A percentile compares a stretch with the other conserved stretches of the same genome.
Evolutionary conservation across 2,797 vertebrate species (phyloP).

Genomic region (Tympanoctomys barrerae): DNA sequence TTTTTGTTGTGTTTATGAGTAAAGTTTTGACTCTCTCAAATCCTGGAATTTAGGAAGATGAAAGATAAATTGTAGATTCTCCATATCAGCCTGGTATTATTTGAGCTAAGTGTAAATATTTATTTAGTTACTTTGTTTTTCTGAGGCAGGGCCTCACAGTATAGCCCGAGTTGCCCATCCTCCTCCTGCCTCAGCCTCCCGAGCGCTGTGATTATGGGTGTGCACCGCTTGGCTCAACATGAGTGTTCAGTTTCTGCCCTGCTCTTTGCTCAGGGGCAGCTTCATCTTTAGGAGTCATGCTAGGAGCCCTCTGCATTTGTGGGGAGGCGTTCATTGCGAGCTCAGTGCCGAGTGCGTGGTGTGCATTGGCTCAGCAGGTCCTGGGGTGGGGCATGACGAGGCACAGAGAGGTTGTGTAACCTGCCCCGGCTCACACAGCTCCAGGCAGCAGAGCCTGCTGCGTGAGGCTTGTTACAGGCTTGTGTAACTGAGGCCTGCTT

Average conservation of each 20-base stretch:
- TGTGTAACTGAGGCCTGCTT: background rate
- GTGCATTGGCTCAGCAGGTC: background rate
- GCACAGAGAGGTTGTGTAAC: background rate
- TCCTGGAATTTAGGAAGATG: constrained; percentile 29
- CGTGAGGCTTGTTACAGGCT: background rate
- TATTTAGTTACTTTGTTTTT: background rate
- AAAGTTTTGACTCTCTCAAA: background rate
- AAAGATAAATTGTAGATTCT: background rate
- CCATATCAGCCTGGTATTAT: background rate
- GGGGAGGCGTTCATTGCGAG: background rate
- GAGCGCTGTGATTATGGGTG: background rate
- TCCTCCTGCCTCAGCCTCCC: background rate
- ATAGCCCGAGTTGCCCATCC: background rate
- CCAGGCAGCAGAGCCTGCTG: background rate
- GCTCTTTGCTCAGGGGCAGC: background rate
- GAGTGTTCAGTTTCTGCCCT: background rate
- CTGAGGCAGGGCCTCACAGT: background rate
- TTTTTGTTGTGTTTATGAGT: background rate
- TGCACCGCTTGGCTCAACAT: accelerated
- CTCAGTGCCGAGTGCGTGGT: background rate
- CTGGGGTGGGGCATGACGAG: background rate
- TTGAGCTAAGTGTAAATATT: background rate
- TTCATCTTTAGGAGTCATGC: background rate
- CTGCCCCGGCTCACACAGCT: background rate
- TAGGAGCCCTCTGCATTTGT: background rate